Base-by-base conservation (phyloP, 2,888 invertebrate species). In the Calephelis perditalis region DNA sequence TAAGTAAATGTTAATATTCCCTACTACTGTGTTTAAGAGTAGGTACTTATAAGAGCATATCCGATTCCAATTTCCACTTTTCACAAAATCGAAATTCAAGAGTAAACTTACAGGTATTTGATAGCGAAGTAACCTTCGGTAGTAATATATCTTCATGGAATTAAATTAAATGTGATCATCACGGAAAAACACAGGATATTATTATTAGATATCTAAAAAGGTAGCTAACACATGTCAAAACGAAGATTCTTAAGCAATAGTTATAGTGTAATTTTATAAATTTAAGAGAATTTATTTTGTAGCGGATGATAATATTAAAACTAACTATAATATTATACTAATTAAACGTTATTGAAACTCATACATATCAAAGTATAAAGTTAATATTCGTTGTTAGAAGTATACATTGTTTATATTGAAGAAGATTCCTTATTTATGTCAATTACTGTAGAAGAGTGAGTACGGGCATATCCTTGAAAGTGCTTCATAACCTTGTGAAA, bases 341-440 rank as follows among this genome's bases (percentile, higher is more conserved):
- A 61, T 47, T 65, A 65, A 71, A 67, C 61, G 70, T 63, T 68
- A 77, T 71, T 69, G 81, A 71, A 83, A 87, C 84, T 74, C 74
- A 81, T 82, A 85, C 88, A 89, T 88, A 87, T 88, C 88, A 86
- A 75, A 73, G 75, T 80, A 82, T 83, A 81, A 81, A 78, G 68
- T 74, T 72, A 78, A 52, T 75, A 71, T 75, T 76, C 68, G 70
- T 75, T 73, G 76, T 79, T 80, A 81, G 77, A 70, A 68, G 74
- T 76, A 76, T 71, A 73, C 73, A 71, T 75, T 73, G 73, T 78
- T 79, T 80, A 77, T 75, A 81, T 79, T 69, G 74, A 81, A 52
- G 52, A 72, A 82, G 73, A 89, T 86, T 88, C 88, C 89, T 90
- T 88, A 87, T 88, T 89, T 90, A 82, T 78, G 89, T 89, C 89